Evolutionary conservation across 2,113 vertebrate genomes (phyloP), one percentile per base, ranked within the genome.

Genomic region (Amphilophus citrinellus): DNA sequence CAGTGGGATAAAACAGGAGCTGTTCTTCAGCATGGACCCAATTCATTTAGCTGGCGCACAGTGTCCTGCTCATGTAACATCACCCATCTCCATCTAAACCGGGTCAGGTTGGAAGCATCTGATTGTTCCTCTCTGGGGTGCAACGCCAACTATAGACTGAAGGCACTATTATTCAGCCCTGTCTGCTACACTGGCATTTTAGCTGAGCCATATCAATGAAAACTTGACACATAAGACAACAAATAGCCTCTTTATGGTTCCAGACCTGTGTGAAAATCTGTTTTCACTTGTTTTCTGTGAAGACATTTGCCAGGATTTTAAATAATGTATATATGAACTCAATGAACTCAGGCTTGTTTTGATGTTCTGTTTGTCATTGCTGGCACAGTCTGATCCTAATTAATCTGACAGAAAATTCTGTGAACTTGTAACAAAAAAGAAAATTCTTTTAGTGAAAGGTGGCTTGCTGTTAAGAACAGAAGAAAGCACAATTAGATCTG

Each of bases 11-110:
- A 89, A 92, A 92, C 88, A 61, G 30, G 85, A 88, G 94, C 91
- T 94, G 93, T 94, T 77, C 87, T 39, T 83, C 39, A 8, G 79
- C 76, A 80, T 68, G 76, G 61, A 88, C 83, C 83, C 77, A 84
- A 88, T 94, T 92, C 88, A 92, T 87, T 88, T 44, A 61, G 63
- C 61, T 93, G 94, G 92, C 92, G 91, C 79, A 10, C 35, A 89
- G 61, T 24, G 10, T 60, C 68, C 44, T 80, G 87, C 91, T 88
- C 76, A 13, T 93, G 93, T 94, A 94, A 94, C 91, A 82, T 84
- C 88, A 94, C 88, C 92, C 87, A 65, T 80, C 83, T 60, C 4
- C 18, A 79, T 83, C 89, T 58, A 7, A 82, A 91, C 85, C 58
- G 13, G 77, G 84, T 77, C 50, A 3, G 84, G 87, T 79, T 14